Base-by-base conservation (phyloP, 2,888 invertebrate species). In the Melieria picta region DNA sequence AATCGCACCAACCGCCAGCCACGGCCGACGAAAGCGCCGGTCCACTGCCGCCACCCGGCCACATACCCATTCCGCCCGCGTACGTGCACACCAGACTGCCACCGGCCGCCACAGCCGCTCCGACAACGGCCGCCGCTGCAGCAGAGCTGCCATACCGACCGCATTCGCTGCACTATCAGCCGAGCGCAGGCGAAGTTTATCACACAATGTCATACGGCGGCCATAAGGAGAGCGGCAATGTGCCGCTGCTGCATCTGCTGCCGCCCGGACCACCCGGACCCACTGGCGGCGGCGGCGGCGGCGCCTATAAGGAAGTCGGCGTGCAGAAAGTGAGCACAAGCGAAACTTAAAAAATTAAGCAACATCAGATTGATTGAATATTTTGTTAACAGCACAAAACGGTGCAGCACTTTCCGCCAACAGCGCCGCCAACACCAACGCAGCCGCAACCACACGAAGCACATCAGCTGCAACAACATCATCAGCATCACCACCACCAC, bases 391-490 rank as follows among this genome's bases (percentile, higher is more conserved):
- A 84, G 83, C 83, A 83, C 73, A 84, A 83, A 78, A 83, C 84
- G 13, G 82, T 84, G 70, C 83, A 83, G 77, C 81, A 83, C 74
- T 83, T 84, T 76, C 83, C 83, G 69, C 83, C 84, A 70, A 74
- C 79, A 45, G 74, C 77, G 71, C 77, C 72, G 42, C 70, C 75
- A 75, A 65, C 77, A 43, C 13, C 73, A 56, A 56, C 56, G 55
- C 70, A 66, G 16, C 73, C 72, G 16, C 58, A 30, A 58, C 30
- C 48, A 10, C 65, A 62, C 43, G 73, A 83, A 80, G 78, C 80
- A 55, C 65, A 69, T 45, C 70, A 72, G 11, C 73, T 74, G 52
- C 66, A 50, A 5, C 66, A 57, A 16, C 60, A 30, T n/a, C 66
- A 66, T 42, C 70, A 73, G 3, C 55, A 65, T 11, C 65, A 67